Base-by-base conservation (phyloP, 2,888 invertebrate species). In the Ornithoptera priamus region DNA sequence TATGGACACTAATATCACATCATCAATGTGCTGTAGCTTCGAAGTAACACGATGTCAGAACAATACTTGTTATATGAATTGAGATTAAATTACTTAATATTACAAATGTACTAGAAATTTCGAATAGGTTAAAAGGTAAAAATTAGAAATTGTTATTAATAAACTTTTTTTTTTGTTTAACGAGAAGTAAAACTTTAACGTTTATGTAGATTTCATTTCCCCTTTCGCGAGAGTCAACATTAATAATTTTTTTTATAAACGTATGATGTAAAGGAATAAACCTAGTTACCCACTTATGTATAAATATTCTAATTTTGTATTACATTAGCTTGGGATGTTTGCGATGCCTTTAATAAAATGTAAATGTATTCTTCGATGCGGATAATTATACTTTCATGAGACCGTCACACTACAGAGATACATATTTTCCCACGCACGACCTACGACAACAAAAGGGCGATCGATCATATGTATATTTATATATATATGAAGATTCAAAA, bases 301-400 rank as follows among this genome's bases (percentile, higher is more conserved):
- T 66, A 53, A 24, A 56, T 57, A 62, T 66, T 66, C 57, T 62
- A 58, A 50, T 30, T 58, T 60, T 42, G 69, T 63, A 46, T 69
- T 67, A 72, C 71, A 68, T 72, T 72, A 67, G 22, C 72, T 71
- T 68, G 71, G 72, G 72, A 72, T 68, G 71, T 65, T 20, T 20
- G 69, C 20, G 61, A 63, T 56, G 57, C 17, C 66, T 53, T 67
- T 73, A 75, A 74, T 73, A 57, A 7, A 60, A 77, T 75, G 75
- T 72, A 70, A 76, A 76, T 76, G 39, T 58, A 77, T 75, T 72
- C 74, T 69, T 62, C 30, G 61, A 24, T 61, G 62, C 42, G 62
- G 64, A 61, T 57, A 72, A 77, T 77, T 77, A 76, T 74, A 73
- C 73, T 72, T 75, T 72, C 72, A 72, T 75, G 70, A 74, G 71